A percentile compares a stretch with the other conserved stretches of the same genome.
These are phyloP conservation scores for Raja brachyura DNA, from an alignment of 2,113 vertebrate species.

Conservation along the genomic window DNA sequence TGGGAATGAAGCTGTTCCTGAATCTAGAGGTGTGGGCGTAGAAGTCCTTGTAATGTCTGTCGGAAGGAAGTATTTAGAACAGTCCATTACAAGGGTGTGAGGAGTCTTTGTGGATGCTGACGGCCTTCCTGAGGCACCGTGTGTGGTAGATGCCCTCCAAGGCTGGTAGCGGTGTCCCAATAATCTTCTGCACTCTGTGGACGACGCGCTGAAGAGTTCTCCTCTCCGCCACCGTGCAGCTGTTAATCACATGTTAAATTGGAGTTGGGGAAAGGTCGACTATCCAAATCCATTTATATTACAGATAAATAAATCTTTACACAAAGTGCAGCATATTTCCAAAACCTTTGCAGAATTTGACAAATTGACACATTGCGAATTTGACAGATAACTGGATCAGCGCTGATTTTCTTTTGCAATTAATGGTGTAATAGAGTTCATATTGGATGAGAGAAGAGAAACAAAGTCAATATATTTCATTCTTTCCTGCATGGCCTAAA, in stretches of 20 bases:
- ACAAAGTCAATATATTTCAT: background rate
- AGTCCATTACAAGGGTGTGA: too few relatives aligned
- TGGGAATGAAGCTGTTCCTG: too few relatives aligned
- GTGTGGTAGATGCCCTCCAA: too few relatives aligned
- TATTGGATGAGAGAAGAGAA: background rate
- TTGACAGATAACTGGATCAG: background rate
- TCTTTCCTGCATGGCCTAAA: background rate
- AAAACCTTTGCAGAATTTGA: background rate
- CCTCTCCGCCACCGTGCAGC: too few relatives aligned
- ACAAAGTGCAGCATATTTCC: background rate
- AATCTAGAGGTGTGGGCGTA: too few relatives aligned
- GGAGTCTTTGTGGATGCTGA: too few relatives aligned
- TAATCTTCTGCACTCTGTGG: too few relatives aligned
- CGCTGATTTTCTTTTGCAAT: constrained; percentile 4
- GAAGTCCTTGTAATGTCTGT: too few relatives aligned
- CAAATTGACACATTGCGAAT: background rate
- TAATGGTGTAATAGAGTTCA: background rate
- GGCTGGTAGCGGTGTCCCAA: too few relatives aligned
- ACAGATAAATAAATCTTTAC: background rate
- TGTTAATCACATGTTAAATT: constrained; percentile 1
- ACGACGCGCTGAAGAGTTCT: too few relatives aligned
- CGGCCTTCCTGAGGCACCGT: too few relatives aligned
- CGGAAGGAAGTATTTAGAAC: too few relatives aligned
- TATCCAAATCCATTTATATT: constrained; percentile 12
- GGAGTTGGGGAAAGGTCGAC: background rate